Evolutionary conservation across 92 coral and sea anemone species (phyloP), one percentile per base, ranked within the genome.

Genomic region (Zoanthus solanderi): DNA sequence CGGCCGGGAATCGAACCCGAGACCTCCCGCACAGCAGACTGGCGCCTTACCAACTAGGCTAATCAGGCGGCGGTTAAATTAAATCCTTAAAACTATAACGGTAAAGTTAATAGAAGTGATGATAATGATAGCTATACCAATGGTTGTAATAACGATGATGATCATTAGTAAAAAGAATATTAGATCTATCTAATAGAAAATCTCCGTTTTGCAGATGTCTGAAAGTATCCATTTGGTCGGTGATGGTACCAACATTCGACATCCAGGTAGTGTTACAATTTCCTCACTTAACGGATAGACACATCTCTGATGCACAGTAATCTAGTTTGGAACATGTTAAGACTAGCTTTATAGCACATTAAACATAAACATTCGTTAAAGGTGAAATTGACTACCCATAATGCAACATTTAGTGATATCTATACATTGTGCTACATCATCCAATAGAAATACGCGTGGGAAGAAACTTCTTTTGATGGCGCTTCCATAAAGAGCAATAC

Each of bases 161-260:
- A 50, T 50, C 8, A 50, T 50, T 7, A 2, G 9, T 50, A 11
- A 50, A 50, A 50, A 7, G 56, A 50, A 50, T 50, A 11, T 50
- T 50, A 50, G 3, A 7, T 4, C 12, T 50, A 50, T 4, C 12
- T 50, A 50, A 50, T 50, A 50, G 2, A 9, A 69, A 30, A 32
- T 48, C 28, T 17, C 34, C 63, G 42, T 79, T 9, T 63, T 79
- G 53, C 75, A 81, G 85, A 47, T 13, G 61, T 63, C 85, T 4
- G 85, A 81, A 66, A 81, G 85, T 57, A 81, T 81, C 53, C 85
- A 81, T 15, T 48, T 81, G 47, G 85, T 81, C 12, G 85, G 85
- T 30, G 85, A 67, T 18, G 76, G 54, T 9, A 44, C 56, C 75
- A 81, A 73, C 61, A 81, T 81, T 18, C 47, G 13, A 50, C 45